Evolutionary conservation across 2,797 vertebrate species (phyloP).

Genomic region (Ambastaia sidthimunki): DNA sequence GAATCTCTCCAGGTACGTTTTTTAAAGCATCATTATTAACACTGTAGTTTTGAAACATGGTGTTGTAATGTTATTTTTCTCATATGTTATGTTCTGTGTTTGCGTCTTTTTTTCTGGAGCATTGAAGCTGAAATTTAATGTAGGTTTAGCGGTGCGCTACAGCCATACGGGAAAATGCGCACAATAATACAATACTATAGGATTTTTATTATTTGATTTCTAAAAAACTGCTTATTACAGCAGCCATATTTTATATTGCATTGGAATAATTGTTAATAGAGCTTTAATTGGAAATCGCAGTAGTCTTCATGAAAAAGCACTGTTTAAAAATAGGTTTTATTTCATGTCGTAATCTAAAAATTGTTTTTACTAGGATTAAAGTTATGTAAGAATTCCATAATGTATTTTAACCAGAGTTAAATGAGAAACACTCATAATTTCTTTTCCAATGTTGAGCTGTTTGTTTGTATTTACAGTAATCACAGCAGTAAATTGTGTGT

Average conservation of each 20-base stretch:
- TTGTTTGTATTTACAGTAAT: constrained; percentile 62
- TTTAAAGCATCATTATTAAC: not conserved
- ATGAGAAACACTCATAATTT: not conserved
- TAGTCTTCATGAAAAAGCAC: too few relatives aligned
- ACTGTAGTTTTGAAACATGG: not conserved
- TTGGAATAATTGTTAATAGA: too few relatives aligned
- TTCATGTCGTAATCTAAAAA: too few relatives aligned
- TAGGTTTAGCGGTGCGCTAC: not conserved
- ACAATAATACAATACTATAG: too few relatives aligned
- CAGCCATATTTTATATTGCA: too few relatives aligned
- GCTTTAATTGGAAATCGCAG: too few relatives aligned
- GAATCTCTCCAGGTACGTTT: constrained; percentile 68
- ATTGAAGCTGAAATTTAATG: not conserved
- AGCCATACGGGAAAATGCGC: not conserved
- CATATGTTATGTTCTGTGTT: not conserved
- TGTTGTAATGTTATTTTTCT: not conserved
- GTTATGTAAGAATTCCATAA: too few relatives aligned
- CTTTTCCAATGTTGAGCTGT: constrained; percentile 54
- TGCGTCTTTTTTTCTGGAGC: not conserved
- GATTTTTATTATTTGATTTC: too few relatives aligned
- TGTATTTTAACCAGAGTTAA: too few relatives aligned
- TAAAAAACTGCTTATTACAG: too few relatives aligned
- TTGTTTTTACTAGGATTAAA: too few relatives aligned
- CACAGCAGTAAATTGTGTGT: constrained; percentile 71
- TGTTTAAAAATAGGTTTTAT: too few relatives aligned